These are phyloP conservation scores for Bolinopsis microptera DNA, from an alignment of 37 sponge, comb jelly and placozoan species.

Conservation along the genomic window DNA sequence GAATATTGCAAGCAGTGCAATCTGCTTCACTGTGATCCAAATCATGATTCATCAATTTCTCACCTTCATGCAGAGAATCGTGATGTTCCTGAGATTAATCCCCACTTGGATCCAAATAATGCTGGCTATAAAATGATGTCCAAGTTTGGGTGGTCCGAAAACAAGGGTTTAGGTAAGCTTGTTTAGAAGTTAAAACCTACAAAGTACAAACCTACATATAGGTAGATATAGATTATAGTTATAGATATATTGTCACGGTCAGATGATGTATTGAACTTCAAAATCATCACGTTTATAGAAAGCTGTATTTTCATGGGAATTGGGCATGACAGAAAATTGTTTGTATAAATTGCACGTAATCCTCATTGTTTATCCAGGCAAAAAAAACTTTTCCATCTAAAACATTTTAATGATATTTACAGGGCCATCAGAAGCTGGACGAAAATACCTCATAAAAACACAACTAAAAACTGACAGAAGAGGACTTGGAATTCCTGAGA, in stretches of 20 bases:
- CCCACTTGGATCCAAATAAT: constrained; percentile 31
- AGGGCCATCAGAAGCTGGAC: constrained; percentile 31
- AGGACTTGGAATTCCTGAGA: constrained; percentile 22
- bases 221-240: background rate
- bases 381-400: too few species aligned
- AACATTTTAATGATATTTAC: background rate
- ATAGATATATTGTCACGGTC: background rate
- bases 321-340: too few species aligned
- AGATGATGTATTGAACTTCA: background rate
- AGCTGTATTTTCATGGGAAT: too few species aligned
- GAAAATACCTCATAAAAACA: constrained; percentile 56
- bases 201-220: background rate
- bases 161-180: constrained; percentile 33
- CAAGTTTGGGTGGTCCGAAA: constrained; percentile 17
- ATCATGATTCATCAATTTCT: constrained; percentile 26
- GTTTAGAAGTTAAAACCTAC: background rate
- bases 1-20: background rate
- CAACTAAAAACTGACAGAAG: constrained; percentile 46
- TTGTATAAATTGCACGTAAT: too few species aligned
- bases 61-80: constrained; percentile 33
- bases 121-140: constrained; percentile 39
- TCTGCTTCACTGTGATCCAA: background rate
- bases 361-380: too few species aligned
- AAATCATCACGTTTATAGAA: background rate
- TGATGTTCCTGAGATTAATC: constrained; percentile 3